Evolutionary conservation across 2,113 vertebrate genomes (phyloP).

Genomic region (Malurus melanocephalus): DNA sequence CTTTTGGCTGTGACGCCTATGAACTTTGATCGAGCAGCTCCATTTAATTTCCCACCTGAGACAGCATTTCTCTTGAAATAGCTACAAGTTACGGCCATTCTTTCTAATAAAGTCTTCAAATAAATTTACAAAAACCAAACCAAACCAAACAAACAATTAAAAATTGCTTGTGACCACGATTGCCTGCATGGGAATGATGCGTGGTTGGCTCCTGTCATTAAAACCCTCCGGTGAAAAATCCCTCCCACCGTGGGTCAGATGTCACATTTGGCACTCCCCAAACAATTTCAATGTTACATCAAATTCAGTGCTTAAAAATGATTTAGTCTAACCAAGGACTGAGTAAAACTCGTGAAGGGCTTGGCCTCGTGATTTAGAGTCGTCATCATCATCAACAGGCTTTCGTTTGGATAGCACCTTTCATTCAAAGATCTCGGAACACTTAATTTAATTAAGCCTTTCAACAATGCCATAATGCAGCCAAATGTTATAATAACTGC

Average conservation of each 20-base stretch:
- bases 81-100: neutral
- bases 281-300: neutral
- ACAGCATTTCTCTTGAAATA: neutral
- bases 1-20: rapidly evolving
- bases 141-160: neutral
- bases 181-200: neutral
- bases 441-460: slow-evolving; percentile 67
- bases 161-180: neutral
- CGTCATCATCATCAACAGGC: slow-evolving; percentile 42
- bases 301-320: slow-evolving; percentile 25
- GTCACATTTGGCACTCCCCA: neutral
- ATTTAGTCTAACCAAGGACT: slow-evolving; percentile 1
- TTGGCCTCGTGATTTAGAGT: slow-evolving; percentile 28
- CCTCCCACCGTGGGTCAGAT: neutral
- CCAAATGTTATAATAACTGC: slow-evolving; percentile 63
- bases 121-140: neutral
- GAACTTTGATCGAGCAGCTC: neutral
- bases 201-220: neutral
- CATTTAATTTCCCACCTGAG: neutral
- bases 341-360: slow-evolving; percentile 18
- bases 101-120: neutral
- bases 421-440: slow-evolving; percentile 54
- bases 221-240: neutral
- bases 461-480: slow-evolving; percentile 56
- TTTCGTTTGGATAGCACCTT: slow-evolving; percentile 62